Base-by-base conservation (phyloP, 2,797 vertebrate species). In the Sibirionetta formosa region DNA sequence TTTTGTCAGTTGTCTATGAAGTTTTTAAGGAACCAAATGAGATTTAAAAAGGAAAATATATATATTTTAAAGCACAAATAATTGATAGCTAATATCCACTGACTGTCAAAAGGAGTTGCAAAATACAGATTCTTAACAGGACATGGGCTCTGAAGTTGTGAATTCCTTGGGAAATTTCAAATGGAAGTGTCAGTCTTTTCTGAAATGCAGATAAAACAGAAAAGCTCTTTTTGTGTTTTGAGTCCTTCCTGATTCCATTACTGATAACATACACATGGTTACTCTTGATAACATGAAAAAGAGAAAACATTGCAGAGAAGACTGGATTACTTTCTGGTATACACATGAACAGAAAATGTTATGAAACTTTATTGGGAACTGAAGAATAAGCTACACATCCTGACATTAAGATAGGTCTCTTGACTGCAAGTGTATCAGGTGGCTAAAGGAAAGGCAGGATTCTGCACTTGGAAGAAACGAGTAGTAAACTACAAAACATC, bases 31-130 rank as follows among this genome's bases (percentile, higher is more conserved):
- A 80, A 51, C 4, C 5, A 76, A 29, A 22, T 56, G 15, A 46
- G 19, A 50, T 20, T 16, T 46, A 0, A 12, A 65, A 57, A 57
- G 31, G 12, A 8, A 33, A 48, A 9, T 1, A n/a, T 0, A 14
- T n/a, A 16, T 14, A 26, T 8, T 35, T 13, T 70, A 58, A 86
- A 70, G 4, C 16, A 77, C 10, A 86, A 70, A 70, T 33, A 80
- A 58, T 14, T 33, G 14, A 66, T 35, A 64, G 8, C 29, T 60
- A 81, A 73, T 66, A 88, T 9, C 5, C 2, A 8, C 3, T 44
- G 3, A 42, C 13, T 22, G 6, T 81, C 61, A 82, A 81, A 91
- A 81, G 22, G 5, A 83, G 31, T 75, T 88, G 80, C 26, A 80
- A 29, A 89, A 79, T 58, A 11, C 60, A 61, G 13, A 69, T 56